Base-by-base conservation (phyloP, 1,140 invertebrate species). In the Drosophila guanche region DNA sequence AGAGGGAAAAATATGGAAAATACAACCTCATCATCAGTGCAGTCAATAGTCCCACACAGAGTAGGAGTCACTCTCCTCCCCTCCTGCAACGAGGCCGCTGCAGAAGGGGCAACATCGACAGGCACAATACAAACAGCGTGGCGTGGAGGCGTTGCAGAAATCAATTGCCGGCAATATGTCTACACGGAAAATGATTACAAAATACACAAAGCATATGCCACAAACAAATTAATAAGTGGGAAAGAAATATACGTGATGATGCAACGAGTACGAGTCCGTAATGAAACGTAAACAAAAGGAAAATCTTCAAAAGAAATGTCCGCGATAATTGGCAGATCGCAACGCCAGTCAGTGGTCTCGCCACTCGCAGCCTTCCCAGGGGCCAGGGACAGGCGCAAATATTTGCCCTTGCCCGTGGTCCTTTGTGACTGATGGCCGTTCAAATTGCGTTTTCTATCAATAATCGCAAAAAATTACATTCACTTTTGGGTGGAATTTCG, bases 261-360 rank as follows among this genome's bases (percentile, higher is more conserved):
- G 81, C 79, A 69, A 52, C 5, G 25, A 6, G 25, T 27, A 1
- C 25, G 25, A 6, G 5, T 27, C 5, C 25, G 25, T 83, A 86
- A 86, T 86, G 83, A 86, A 86, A 88, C 62, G 70, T 86, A 86
- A 86, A 88, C 83, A 86, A 20, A 20, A 1, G 16, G 16, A 20
- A 1, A 20, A 88, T 78, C 83, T 86, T 86, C 83, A 86, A 86
- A 81, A 66, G 29, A 78, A 88, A 83, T 83, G 83, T 79, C 83
- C 70, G 70, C 74, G 53, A 76, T 88, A 86, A 86, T 86, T 86
- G 83, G 74, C 83, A 88, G 83, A 76, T 77, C 63, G 74, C 40
- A 47, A 29, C 33, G n/a, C 1, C 48, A 45, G 29, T 12, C 22
- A 45, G 23, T n/a, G n/a, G n/a, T n/a, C n/a, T n/a, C n/a, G n/a